Evolutionary conservation across 2,797 vertebrate species (phyloP).

Genomic region (Sebastes itinus): DNA sequence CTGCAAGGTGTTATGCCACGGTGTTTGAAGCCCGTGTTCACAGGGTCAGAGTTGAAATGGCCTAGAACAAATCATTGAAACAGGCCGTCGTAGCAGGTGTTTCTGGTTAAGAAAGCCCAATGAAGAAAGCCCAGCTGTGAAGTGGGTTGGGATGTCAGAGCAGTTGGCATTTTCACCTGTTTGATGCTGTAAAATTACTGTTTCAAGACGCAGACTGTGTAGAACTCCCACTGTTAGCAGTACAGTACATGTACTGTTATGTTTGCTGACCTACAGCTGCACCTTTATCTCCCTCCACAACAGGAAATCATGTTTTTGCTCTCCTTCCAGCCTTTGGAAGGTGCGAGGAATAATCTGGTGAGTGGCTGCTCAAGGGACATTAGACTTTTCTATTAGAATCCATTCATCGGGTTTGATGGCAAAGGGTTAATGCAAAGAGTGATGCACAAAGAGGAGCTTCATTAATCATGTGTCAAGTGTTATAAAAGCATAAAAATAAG

Average conservation of each 20-base stretch:
- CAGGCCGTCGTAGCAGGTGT: conserved; percentile 75
- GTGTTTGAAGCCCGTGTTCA: conserved; percentile 77
- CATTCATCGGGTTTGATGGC: background rate
- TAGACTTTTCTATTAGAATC: background rate
- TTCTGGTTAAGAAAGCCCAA: conserved; percentile 64
- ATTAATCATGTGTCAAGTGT: no score
- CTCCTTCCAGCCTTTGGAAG: background rate
- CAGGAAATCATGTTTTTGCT: background rate
- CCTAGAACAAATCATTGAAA: conserved; percentile 68
- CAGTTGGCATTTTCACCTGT: conserved; percentile 38
- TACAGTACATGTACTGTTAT: background rate
- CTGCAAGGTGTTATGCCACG: conserved; percentile 45
- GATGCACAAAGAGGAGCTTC: background rate
- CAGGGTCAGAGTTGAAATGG: conserved; percentile 76
- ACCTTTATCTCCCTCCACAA: background rate
- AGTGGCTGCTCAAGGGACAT: background rate
- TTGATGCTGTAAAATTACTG: conserved; percentile 9
- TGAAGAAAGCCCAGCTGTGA: conserved; percentile 57
- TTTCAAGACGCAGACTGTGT: conserved; percentile 10
- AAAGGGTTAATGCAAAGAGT: background rate
- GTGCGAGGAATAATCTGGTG: background rate
- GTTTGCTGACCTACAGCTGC: background rate
- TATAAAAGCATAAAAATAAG: background rate
- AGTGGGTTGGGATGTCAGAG: conserved; percentile 45
- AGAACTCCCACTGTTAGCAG: background rate